A percentile compares a stretch with the other conserved stretches of the same genome.
Evolutionary conservation across 2,797 vertebrate species (phyloP).

Genomic region (Anas bernieri): DNA sequence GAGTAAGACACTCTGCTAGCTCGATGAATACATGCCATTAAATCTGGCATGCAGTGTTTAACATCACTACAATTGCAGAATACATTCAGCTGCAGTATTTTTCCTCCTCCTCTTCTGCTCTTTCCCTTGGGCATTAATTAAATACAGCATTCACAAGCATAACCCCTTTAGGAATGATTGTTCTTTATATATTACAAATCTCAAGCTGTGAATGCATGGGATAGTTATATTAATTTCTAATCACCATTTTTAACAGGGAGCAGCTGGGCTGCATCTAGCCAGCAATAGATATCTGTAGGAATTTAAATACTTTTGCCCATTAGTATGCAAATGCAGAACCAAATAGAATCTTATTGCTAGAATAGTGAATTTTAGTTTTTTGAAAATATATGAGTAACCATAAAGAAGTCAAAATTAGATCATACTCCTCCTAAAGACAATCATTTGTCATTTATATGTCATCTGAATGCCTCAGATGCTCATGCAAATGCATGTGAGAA

Average conservation of each 20-base stretch:
- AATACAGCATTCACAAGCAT: constrained; percentile 49
- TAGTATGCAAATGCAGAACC: constrained; percentile 38
- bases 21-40: constrained; percentile 39
- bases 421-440: background rate
- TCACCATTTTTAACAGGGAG: constrained; percentile 47
- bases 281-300: constrained; percentile 13
- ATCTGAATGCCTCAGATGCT: background rate
- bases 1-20: background rate
- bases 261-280: constrained; percentile 9
- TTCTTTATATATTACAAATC: constrained; percentile 46
- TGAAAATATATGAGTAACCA: background rate
- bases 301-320: constrained; percentile 44
- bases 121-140: constrained; percentile 72
- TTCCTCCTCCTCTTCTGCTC: constrained; percentile 17
- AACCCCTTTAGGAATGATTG: constrained; percentile 36
- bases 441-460: background rate
- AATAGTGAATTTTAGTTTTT: background rate
- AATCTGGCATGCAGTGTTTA: constrained; percentile 57
- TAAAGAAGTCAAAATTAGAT: constrained; percentile 44
- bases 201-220: constrained; percentile 46
- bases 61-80: constrained; percentile 34
- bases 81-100: constrained; percentile 24
- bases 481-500: background rate
- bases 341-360: constrained; percentile 21
- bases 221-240: constrained; percentile 63